Base-by-base conservation (phyloP, 2,888 invertebrate genomes). In the Germaria angustata region DNA sequence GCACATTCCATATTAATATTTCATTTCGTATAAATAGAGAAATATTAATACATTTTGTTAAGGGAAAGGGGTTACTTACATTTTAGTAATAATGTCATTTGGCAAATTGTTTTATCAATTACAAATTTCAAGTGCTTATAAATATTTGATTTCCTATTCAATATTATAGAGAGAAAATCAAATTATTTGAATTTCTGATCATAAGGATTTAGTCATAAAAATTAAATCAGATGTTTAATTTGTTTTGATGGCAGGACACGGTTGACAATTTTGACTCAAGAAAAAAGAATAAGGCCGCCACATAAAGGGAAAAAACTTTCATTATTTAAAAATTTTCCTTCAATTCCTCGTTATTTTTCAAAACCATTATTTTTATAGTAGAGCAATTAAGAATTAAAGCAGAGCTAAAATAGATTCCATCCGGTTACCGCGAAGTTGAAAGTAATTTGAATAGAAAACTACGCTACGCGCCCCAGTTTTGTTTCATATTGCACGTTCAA, bases 91-190 rank as follows among this genome's bases (percentile, higher is more conserved):
- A 53, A 61, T 77, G 63, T 72, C 66, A 81, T 77, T 72, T 77
- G 65, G 66, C 61, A 63, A 78, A 78, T 78, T 71, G 71, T 55
- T 63, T 63, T 13, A 28, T 49, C 59, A 69, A 77, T 69, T 53
- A 44, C 51, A 22, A 8, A 17, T 59, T 44, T 69, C 44, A 65
- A 78, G 69, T 78, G 55, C 22, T 53, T 11, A 17, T 44, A 69
- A 69, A 69, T 68, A 73, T 76, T 84, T 83, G 82, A 86, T 80
- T 86, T 28, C 32, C 22, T 34, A 13, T 86, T 85, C 78, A 77
- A 80, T 78, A 82, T 85, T 80, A 1, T 11, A 8, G 9, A 20
- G 8, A 15, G 20, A 15, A 49, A 34, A 13, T n/a, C 13, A 17
- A 32, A 11, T 17, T 46, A 1, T 44, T 28, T 13, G 17, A 9